A percentile compares a stretch with the other conserved stretches of the same genome.
These are phyloP conservation scores for Syngnathus typhle DNA, from an alignment of 2,113 vertebrate genomes.

Conservation along the genomic window DNA sequence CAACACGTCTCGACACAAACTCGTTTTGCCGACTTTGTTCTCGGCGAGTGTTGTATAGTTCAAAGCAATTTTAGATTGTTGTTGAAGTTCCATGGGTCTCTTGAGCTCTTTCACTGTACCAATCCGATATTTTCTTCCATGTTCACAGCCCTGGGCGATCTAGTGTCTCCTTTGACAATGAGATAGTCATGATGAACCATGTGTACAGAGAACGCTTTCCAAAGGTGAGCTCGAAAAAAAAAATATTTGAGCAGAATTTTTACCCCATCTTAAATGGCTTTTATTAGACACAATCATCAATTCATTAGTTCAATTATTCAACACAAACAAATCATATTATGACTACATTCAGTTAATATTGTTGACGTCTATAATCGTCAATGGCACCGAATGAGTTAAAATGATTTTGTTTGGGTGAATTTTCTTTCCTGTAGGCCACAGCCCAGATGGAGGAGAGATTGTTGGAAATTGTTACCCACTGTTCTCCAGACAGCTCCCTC, in stretches of 20 bases:
- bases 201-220: slow-evolving; percentile 97
- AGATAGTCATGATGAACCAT: slow-evolving; percentile 98
- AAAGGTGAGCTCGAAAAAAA: slow-evolving; percentile 73
- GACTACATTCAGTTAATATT: too few species aligned
- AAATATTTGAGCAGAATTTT: not conserved
- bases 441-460: slow-evolving; percentile 95
- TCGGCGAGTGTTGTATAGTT: not conserved
- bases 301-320: not conserved
- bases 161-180: slow-evolving; percentile 83
- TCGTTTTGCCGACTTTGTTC: slow-evolving; percentile 3
- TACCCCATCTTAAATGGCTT: too few species aligned
- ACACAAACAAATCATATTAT: not conserved
- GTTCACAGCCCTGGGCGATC: slow-evolving; percentile 83
- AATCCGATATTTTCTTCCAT: slow-evolving; percentile 21
- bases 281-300: too few species aligned
- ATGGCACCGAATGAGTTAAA: too few species aligned
- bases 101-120: not conserved
- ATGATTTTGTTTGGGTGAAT: not conserved
- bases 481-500: slow-evolving; percentile 77
- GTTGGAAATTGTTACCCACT: slow-evolving; percentile 81
- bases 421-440: slow-evolving; percentile 76
- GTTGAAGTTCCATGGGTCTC: not conserved
- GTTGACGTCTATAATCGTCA: too few species aligned
- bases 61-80: not conserved
- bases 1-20: not conserved